These are phyloP conservation scores for Drosophila melanosoma DNA, from an alignment of 2,888 invertebrate species.

Conservation along the genomic window DNA sequence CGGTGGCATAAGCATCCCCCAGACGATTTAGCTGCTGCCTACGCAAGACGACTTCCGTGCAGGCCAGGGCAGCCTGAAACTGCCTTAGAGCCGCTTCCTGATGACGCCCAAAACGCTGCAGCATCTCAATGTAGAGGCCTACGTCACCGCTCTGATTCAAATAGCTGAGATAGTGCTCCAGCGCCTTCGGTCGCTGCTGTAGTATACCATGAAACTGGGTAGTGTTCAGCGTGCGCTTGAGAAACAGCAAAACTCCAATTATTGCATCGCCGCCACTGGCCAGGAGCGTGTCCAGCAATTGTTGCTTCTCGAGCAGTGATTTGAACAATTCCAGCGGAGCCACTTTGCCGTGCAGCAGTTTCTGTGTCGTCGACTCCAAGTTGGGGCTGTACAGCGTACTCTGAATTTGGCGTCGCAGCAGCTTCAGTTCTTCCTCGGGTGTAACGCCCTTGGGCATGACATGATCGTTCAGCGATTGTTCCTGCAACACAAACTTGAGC, in stretches of 20 bases:
- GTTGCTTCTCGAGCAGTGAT: conserved; percentile 89
- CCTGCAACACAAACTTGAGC: conserved; percentile 78
- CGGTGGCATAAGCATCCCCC: conserved; percentile 65
- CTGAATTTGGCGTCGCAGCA: conserved; percentile 82
- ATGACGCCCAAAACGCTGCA: conserved; percentile 89
- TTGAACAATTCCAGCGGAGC: conserved; percentile 86
- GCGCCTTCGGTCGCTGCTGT: conserved; percentile 89
- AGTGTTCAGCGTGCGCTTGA: conserved; percentile 90
- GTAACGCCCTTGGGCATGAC: conserved; percentile 81
- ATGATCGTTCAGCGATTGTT: conserved; percentile 80
- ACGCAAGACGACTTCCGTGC: conserved; percentile 78
- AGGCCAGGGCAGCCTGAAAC: conserved; percentile 82
- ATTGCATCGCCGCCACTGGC: conserved; percentile 91
- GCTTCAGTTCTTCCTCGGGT: conserved; percentile 84
- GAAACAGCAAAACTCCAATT: conserved; percentile 88
- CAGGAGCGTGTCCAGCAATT: conserved; percentile 90
- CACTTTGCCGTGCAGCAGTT: conserved; percentile 86
- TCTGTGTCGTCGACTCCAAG: conserved; percentile 76
- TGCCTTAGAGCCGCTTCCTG: conserved; percentile 87
- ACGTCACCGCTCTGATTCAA: conserved; percentile 88
- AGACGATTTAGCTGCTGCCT: conserved; percentile 76
- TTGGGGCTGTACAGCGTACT: conserved; percentile 82
- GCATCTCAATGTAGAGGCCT: conserved; percentile 86
- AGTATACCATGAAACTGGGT: conserved; percentile 90
- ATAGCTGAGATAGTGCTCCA: conserved; percentile 91